A percentile compares a stretch with the other conserved stretches of the same genome.
Conservation (phyloP, 2,888 invertebrate species). For the Panopea generosa region DNA sequence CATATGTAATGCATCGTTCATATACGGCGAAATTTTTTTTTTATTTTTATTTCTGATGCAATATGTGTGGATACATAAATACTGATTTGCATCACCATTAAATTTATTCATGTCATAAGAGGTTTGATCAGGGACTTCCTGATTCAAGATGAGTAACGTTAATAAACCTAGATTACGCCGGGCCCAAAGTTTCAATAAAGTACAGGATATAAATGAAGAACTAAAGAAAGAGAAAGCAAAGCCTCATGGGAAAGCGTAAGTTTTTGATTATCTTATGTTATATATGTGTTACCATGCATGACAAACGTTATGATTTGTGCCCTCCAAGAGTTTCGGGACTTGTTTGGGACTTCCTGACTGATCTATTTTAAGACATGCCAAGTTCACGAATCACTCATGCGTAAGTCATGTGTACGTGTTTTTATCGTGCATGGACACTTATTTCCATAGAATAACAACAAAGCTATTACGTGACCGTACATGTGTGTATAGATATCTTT, state of each 20-base stretch:
- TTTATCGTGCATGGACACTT: too few relatives aligned
- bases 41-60: too few relatives aligned
- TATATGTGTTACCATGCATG: not conserved
- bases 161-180: constrained; percentile 69
- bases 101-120: constrained; percentile 10
- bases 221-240: constrained; percentile 64
- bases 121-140: constrained; percentile 28
- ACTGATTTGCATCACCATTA: too few relatives aligned
- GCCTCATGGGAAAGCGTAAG: constrained; percentile 75
- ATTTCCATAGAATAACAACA: too few relatives aligned
- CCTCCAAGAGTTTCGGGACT: not conserved
- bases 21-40: too few relatives aligned
- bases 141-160: constrained; percentile 46
- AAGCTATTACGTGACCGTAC: too few relatives aligned
- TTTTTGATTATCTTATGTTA: constrained; percentile 14
- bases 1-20: too few relatives aligned
- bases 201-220: constrained; percentile 67
- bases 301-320: not conserved
- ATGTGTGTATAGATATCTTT: too few relatives aligned
- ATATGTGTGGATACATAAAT: too few relatives aligned
- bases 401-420: constrained; percentile 24
- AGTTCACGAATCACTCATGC: constrained; percentile 56
- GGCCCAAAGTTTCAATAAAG: constrained; percentile 66
- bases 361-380: constrained; percentile 37
- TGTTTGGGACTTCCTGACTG: constrained; percentile 9